phyloP scores from a whole-genome alignment of 2,113 vertebrate genomes.

The Phaethon lepturus region DNA sequence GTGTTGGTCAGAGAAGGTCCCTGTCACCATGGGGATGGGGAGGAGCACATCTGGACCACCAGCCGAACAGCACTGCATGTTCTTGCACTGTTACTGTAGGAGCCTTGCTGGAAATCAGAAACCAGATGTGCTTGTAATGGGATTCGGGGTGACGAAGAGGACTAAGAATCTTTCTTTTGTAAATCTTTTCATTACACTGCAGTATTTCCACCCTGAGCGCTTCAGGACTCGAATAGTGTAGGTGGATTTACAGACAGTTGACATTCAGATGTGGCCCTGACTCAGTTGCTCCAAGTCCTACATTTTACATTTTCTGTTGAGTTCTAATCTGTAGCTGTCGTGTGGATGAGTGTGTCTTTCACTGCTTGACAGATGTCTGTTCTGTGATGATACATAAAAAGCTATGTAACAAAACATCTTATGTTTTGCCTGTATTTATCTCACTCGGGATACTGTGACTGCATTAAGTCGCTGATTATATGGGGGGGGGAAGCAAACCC shows the following conservation, averaged over 20 bases:
- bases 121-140: background rate
- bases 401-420: background rate
- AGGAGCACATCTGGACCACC: background rate
- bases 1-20: background rate
- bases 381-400: background rate
- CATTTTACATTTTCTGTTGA: constrained; percentile 15
- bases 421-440: background rate
- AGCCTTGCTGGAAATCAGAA: constrained; percentile 28
- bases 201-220: background rate
- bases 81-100: constrained; percentile 27
- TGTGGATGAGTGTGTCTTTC: background rate
- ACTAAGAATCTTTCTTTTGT: background rate
- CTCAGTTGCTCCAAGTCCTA: background rate
- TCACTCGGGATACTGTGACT: background rate
- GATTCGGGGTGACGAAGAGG: background rate
- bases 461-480: background rate
- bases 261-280: background rate
- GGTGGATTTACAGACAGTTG: background rate
- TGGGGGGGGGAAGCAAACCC: no score
- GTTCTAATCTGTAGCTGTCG: background rate
- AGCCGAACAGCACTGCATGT: background rate
- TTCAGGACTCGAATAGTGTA: background rate
- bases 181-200: background rate
- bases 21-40: background rate
- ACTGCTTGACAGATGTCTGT: background rate